Conservation (phyloP, 2,888 invertebrate genomes). For the Sacculina carcini region DNA sequence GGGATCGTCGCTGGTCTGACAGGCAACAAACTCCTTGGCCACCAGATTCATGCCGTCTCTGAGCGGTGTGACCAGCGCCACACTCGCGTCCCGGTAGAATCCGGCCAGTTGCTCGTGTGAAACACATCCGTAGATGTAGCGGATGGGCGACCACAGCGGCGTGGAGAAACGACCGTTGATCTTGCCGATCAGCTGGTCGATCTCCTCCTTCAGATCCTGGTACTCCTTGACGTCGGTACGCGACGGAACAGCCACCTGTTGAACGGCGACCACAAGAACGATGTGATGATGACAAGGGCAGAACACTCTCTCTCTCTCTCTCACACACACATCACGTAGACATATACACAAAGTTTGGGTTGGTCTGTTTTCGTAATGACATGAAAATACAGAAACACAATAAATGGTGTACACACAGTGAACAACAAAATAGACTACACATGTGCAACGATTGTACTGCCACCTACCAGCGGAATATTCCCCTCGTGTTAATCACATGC, state of each 20-base stretch:
- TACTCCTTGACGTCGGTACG: constrained; percentile 23
- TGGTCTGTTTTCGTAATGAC: too few relatives aligned
- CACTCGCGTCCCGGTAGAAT: constrained; percentile 22
- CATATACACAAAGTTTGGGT: too few relatives aligned
- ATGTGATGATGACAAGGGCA: neutral
- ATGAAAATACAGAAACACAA: too few relatives aligned
- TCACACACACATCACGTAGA: neutral
- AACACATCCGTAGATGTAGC: constrained; percentile 23
- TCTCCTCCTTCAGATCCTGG: constrained; percentile 22
- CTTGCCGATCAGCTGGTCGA: constrained; percentile 21
- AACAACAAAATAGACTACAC: too few relatives aligned
- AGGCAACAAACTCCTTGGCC: constrained; percentile 24
- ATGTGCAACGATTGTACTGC: too few relatives aligned
- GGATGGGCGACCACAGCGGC: constrained; percentile 23
- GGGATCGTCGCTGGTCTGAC: constrained; percentile 20
- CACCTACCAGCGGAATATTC: too few relatives aligned
- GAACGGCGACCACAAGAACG: neutral
- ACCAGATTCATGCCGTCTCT: constrained; percentile 25
- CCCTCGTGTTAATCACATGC: too few relatives aligned
- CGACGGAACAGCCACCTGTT: constrained; percentile 22
- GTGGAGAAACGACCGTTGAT: constrained; percentile 23
- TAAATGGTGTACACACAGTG: too few relatives aligned
- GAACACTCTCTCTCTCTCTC: too few relatives aligned
- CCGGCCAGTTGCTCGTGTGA: constrained; percentile 21
- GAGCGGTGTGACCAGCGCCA: constrained; percentile 23